Conservation (phyloP, 1,140 invertebrate species). For the Venturia canescens region DNA sequence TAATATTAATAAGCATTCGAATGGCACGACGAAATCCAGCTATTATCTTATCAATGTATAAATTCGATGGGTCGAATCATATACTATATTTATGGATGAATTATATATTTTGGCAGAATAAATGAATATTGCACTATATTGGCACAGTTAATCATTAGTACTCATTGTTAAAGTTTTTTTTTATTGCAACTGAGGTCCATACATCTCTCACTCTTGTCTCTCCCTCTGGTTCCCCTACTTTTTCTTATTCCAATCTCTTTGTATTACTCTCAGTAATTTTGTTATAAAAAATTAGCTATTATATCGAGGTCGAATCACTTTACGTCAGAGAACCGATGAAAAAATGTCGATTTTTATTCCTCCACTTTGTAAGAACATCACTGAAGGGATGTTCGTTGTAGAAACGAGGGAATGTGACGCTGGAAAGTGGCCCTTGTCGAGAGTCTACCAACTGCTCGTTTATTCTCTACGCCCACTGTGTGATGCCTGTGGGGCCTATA, state of each 20-base stretch:
- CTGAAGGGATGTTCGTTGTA: not conserved
- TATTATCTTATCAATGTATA: not conserved
- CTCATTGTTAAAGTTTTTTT: too few species aligned
- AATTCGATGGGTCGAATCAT: not conserved
- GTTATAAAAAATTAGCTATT: too few species aligned
- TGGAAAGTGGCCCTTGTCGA: constrained; percentile 27
- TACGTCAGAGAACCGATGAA: not conserved
- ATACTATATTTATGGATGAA: not conserved
- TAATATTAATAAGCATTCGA: not conserved
- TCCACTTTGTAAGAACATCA: constrained; percentile 10
- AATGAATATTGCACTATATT: too few species aligned
- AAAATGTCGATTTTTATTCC: constrained; percentile 3
- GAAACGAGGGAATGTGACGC: not conserved
- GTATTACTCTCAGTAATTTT: too few species aligned
- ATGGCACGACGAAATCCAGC: not conserved
- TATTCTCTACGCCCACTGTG: constrained; percentile 5
- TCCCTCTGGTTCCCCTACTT: too few species aligned
- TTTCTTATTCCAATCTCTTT: too few species aligned
- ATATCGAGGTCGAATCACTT: too few species aligned
- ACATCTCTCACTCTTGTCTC: too few species aligned
- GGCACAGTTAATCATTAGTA: too few species aligned
- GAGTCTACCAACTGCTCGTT: constrained; percentile 22
- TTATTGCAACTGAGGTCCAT: too few species aligned
- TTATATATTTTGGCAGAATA: too few species aligned
- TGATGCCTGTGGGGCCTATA: constrained; percentile 26